phyloP scores from a whole-genome alignment of 2,113 vertebrate genomes.

The Seriola rivoliana region DNA sequence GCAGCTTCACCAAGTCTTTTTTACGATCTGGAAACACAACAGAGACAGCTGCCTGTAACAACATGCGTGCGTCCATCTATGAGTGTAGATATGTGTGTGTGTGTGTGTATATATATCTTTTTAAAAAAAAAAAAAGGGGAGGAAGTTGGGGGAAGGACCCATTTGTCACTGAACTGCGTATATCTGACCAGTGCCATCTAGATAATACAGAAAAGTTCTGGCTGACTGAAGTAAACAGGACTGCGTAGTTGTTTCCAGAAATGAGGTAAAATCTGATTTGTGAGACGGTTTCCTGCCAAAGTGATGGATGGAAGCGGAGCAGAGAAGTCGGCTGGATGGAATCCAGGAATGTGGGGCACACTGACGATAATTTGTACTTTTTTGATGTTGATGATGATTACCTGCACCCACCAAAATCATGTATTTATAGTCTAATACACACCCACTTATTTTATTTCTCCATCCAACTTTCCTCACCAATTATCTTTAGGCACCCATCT shows the following conservation, averaged over 20 bases:
- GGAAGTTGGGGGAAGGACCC: not conserved
- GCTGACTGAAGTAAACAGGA: constrained; percentile 34
- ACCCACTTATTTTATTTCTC: not conserved
- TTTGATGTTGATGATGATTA: not conserved
- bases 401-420: not conserved
- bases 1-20: constrained; percentile 97
- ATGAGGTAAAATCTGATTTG: constrained; percentile 33
- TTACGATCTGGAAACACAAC: constrained; percentile 90
- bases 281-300: constrained; percentile 47
- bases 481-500: constrained; percentile 96
- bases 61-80: not conserved
- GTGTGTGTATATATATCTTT: not conserved
- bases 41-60: not conserved
- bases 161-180: constrained; percentile 20
- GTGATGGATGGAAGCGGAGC: constrained; percentile 26
- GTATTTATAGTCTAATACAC: not conserved
- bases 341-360: constrained; percentile 12
- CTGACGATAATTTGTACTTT: constrained; percentile 18
- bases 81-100: not conserved
- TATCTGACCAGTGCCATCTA: constrained; percentile 1
- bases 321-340: constrained; percentile 26
- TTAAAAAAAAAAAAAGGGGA: not conserved
- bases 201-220: constrained; percentile 30
- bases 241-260: constrained; percentile 32
- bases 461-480: constrained; percentile 86